These are phyloP conservation scores for Oligia latruncula DNA, from an alignment of 2,888 invertebrate species.

Conservation along the genomic window DNA sequence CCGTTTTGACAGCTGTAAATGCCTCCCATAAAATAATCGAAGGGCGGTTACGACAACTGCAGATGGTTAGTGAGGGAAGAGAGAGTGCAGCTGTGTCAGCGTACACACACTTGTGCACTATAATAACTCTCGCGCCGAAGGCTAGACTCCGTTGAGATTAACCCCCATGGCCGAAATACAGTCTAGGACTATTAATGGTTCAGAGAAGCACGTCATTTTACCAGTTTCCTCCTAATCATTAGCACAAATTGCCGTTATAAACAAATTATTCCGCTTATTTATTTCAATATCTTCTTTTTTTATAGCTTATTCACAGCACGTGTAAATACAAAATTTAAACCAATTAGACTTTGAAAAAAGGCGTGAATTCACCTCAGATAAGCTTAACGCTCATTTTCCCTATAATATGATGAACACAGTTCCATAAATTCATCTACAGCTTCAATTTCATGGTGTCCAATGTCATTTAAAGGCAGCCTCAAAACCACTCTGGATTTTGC, in stretches of 20 bases:
- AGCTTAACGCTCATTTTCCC: conserved; percentile 47
- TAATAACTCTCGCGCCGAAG: neutral
- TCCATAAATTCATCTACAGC: conserved; percentile 18
- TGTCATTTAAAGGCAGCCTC: neutral
- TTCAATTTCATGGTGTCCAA: conserved; percentile 31
- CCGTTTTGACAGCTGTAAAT: neutral
- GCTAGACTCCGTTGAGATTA: neutral
- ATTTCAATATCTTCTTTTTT: conserved; percentile 40
- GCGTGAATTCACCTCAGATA: conserved; percentile 27
- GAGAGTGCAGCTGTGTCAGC: neutral
- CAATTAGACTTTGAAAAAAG: conserved; percentile 41
- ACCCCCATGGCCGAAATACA: neutral
- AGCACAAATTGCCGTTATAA: conserved; percentile 33
- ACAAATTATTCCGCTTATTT: conserved; percentile 43
- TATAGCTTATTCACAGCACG: conserved; percentile 27
- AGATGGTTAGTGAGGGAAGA: neutral
- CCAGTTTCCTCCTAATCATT: neutral
- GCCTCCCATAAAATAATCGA: too few species aligned
- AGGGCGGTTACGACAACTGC: neutral
- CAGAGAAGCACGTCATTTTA: neutral
- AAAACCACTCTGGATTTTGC: neutral
- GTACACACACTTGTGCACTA: neutral
- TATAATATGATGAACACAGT: conserved; percentile 18
- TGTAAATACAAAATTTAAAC: conserved; percentile 21
- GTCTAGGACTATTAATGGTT: neutral